These are phyloP conservation scores for Chionoecetes opilio DNA, from an alignment of 1,140 invertebrate genomes.

Conservation along the genomic window DNA sequence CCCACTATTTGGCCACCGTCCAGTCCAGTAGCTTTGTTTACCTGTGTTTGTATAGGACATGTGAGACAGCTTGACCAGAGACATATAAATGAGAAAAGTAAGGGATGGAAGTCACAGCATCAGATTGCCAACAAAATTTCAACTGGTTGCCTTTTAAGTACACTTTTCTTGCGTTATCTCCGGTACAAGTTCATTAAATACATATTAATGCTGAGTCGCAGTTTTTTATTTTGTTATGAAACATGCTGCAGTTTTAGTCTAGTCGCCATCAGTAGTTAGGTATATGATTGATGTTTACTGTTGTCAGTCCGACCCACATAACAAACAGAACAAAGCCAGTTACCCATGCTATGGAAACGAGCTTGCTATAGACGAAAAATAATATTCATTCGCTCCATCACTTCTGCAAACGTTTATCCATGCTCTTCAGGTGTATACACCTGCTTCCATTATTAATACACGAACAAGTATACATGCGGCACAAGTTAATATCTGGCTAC, in stretches of 20 bases:
- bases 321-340: neutral
- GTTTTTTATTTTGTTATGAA: too few relatives aligned
- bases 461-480: neutral
- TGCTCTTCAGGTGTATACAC: neutral
- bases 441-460: neutral
- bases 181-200: too few relatives aligned
- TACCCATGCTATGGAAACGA: neutral
- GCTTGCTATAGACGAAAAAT: neutral
- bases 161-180: too few relatives aligned
- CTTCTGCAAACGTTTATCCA: neutral
- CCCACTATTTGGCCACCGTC: neutral
- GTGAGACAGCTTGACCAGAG: neutral
- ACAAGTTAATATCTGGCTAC: neutral
- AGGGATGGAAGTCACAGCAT: too few relatives aligned
- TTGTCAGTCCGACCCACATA: neutral
- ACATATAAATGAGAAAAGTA: neutral
- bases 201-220: too few relatives aligned
- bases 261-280: neutral
- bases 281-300: neutral
- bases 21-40: conserved; percentile 19
- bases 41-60: neutral
- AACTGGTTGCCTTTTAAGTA: neutral
- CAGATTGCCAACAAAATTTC: neutral
- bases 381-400: neutral
- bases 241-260: neutral